Conservation (phyloP, 2,888 invertebrate genomes). For the Thecocarcelia acutangulata region DNA sequence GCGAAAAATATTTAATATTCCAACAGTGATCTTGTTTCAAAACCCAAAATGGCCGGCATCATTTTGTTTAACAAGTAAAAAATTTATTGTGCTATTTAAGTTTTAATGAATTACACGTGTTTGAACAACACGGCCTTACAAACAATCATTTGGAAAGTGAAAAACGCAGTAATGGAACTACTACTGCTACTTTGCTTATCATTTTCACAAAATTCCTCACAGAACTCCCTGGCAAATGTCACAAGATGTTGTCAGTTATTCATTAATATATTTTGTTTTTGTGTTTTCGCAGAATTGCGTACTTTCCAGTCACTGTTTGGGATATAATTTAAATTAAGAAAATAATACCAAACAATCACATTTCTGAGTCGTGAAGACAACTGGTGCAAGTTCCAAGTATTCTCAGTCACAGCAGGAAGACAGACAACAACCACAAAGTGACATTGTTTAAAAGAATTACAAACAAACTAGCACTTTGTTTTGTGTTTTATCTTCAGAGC, state of each 20-base stretch:
- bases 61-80: background rate
- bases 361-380: conserved; percentile 8
- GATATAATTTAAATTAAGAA: background rate
- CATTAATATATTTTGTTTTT: background rate
- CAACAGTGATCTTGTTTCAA: conserved; percentile 32
- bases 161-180: too few relatives aligned
- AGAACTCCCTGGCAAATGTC: background rate
- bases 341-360: background rate
- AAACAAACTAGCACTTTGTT: conserved; percentile 7
- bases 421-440: background rate
- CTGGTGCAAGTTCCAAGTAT: conserved; percentile 13
- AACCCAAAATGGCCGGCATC: conserved; percentile 2
- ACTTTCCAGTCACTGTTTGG: background rate
- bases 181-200: too few relatives aligned
- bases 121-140: too few relatives aligned
- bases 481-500: conserved; percentile 7
- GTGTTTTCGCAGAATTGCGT: conserved; percentile 3
- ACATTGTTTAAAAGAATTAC: conserved; percentile 27
- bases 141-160: too few relatives aligned
- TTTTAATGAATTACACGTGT: too few relatives aligned
- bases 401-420: conserved; percentile 13
- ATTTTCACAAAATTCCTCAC: too few relatives aligned
- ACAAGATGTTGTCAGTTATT: background rate
- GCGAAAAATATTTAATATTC: conserved; percentile 15
- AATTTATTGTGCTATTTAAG: too few relatives aligned